Evolutionary conservation across 2,797 vertebrate species (phyloP).

Genomic region (Falco novaeseelandiae): DNA sequence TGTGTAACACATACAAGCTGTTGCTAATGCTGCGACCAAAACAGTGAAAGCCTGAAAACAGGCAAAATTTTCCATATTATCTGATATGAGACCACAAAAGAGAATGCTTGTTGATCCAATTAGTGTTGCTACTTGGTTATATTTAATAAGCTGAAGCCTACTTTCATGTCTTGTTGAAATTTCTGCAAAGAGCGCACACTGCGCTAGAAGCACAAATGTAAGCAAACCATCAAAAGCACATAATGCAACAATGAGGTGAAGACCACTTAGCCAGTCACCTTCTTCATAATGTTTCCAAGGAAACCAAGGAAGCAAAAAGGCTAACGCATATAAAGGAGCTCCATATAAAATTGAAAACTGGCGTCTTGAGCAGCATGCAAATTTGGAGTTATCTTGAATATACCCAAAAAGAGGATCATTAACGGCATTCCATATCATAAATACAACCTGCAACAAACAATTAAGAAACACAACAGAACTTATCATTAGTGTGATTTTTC

Average conservation of each 20-base stretch:
- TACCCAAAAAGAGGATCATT: slow-evolving; percentile 91
- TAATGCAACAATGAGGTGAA: slow-evolving; percentile 83
- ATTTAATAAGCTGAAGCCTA: slow-evolving; percentile 84
- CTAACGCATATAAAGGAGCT: slow-evolving; percentile 82
- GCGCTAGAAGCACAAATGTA: slow-evolving; percentile 88
- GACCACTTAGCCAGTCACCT: slow-evolving; percentile 87
- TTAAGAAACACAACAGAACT: background rate
- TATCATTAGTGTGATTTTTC: background rate
- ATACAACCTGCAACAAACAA: slow-evolving; percentile 79
- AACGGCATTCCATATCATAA: slow-evolving; percentile 91
- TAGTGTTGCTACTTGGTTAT: slow-evolving; percentile 86
- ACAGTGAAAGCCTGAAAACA: slow-evolving; percentile 82
- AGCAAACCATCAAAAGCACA: slow-evolving; percentile 87
- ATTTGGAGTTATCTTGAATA: slow-evolving; percentile 83
- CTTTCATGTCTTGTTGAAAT: slow-evolving; percentile 81
- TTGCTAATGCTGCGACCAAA: slow-evolving; percentile 77
- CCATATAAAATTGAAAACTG: slow-evolving; percentile 85
- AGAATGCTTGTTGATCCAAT: slow-evolving; percentile 86
- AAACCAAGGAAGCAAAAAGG: slow-evolving; percentile 93
- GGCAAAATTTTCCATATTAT: slow-evolving; percentile 86
- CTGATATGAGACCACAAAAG: slow-evolving; percentile 86
- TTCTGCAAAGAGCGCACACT: slow-evolving; percentile 87
- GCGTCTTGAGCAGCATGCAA: slow-evolving; percentile 78
- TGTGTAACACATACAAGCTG: slow-evolving; percentile 85
- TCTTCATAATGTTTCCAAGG: slow-evolving; percentile 86